Evolutionary conservation across 2,113 vertebrate genomes (phyloP), one percentile per base, ranked within the genome.

Genomic region (Thermophis baileyi): DNA sequence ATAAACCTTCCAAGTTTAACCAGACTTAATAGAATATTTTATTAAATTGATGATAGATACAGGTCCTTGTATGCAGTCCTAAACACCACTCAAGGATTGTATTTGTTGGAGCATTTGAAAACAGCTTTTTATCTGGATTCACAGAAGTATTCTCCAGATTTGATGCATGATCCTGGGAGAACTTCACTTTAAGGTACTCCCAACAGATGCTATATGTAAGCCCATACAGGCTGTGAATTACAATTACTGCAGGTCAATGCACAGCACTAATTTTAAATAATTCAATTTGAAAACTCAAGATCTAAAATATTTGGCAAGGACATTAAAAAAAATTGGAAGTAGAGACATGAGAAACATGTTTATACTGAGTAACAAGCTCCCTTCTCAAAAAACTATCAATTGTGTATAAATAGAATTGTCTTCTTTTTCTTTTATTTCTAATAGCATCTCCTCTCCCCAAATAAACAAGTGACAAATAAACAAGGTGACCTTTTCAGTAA

Each of bases 401-500:
- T 57, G 14, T 27, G 30, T 30, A 3, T 55, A 85, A 24, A 8
- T 9, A 57, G 44, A 89, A 16, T 18, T 85, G 6, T 30, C 74
- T 20, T 40, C 47, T 92, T 89, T 85, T 49, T n/a, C 12, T 87
- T 16, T n/a, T 14, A 69, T 35, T 35, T 69, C 63, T 24, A 89
- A 35, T 44, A 35, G 16, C 27, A 57, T 57, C 4, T 25, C 25
- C 11, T 63, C 8, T 49, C 4, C 85, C 5, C 40, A 20, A 14
- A 20, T 50, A 51, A 25, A 10, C 14, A 40, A 51, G 18, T 3
- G 50, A 88, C 2, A 22, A 2, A 27, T 0, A 4, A 27, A 69
- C 3, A 46, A 7, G 4, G 96, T 96, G 92, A 96, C 97, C 89
- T 96, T 91, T 46, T 96, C 89, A 2, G 94, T 94, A 69, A 96